Evolutionary conservation across 1,140 invertebrate genomes (phyloP), one percentile per base, ranked within the genome.

Genomic region (Riptortus pedestris): DNA sequence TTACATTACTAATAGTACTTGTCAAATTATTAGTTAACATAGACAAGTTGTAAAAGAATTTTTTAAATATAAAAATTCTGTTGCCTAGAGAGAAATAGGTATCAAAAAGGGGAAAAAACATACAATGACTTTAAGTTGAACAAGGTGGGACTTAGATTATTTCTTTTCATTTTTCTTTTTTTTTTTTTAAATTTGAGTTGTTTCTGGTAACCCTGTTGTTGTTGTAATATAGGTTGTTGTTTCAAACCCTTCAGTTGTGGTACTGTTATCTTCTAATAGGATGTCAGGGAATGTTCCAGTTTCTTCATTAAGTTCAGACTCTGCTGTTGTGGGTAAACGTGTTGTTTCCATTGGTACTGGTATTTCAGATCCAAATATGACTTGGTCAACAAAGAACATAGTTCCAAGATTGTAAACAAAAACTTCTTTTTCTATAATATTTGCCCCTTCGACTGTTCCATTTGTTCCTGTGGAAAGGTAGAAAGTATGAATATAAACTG

Each of bases 331-430:
- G 4, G 24, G 20, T 22, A n/a, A 27, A 1, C 27, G 47, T n/a
- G 59, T 33, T 14, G 38, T 59, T 60, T 63, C 63, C 1, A 29
- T 48, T 33, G 59, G 18, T 65, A 64, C 57, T 12, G 69, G 66
- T 5, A 70, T 65, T n/a, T 67, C 48, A 31, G 67, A 72, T 0
- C 70, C 69, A 67, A 80, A 80, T 2, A 82, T 70, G 31, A 82
- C 77, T 65, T 79, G 77, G 67, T 81, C 79, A 58, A 81, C 77
- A 68, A 78, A 81, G 70, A 79, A 82, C 79, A 82, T 81, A 63
- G 80, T 82, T 45, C 80, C 80, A 64, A 82, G 67, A 71, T 82
- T 82, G 67, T 82, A 82, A 12, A 82, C 80, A 70, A 81, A 82
- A 18, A 81, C 78, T 71, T 82, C 80, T 67, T 77, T 79, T 70